A percentile compares a stretch with the other conserved stretches of the same genome.
These are phyloP conservation scores for Glareola pratincola DNA, from an alignment of 2,113 vertebrate genomes.

Conservation along the genomic window DNA sequence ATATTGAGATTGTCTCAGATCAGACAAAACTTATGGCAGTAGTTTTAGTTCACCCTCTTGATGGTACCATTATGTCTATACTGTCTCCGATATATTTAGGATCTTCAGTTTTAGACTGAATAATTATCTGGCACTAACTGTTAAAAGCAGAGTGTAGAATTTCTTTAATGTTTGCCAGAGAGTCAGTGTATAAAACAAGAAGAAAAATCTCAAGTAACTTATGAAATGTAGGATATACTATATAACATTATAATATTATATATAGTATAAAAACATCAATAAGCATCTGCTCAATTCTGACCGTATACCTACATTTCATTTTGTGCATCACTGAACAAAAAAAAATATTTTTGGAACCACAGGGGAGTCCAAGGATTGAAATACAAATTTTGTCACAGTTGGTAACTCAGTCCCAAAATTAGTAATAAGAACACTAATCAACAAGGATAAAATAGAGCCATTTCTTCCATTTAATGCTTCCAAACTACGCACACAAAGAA, in stretches of 20 bases:
- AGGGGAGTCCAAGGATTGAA: not conserved
- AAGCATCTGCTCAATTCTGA: not conserved
- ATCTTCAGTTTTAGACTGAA: not conserved
- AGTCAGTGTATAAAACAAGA: not conserved
- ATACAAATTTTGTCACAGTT: not conserved
- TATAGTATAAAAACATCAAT: not conserved
- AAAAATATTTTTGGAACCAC: not conserved
- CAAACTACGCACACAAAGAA: not conserved
- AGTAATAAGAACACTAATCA: not conserved
- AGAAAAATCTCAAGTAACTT: not conserved
- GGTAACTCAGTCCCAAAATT: not conserved
- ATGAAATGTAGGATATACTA: not conserved
- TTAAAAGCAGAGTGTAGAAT: not conserved
- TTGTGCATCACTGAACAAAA: not conserved
- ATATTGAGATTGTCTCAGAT: not conserved
- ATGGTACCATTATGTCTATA: not conserved
- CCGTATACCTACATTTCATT: not conserved
- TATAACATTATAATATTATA: not conserved
- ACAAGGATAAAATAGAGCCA: not conserved
- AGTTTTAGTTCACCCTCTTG: not conserved
- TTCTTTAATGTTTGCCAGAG: not conserved
- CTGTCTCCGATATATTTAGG: not conserved
- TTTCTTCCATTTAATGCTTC: not conserved
- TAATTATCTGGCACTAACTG: not conserved
- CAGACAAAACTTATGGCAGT: not conserved